Base-by-base conservation (phyloP, 2,797 vertebrate species). In the Coccyzus lansbergi region DNA sequence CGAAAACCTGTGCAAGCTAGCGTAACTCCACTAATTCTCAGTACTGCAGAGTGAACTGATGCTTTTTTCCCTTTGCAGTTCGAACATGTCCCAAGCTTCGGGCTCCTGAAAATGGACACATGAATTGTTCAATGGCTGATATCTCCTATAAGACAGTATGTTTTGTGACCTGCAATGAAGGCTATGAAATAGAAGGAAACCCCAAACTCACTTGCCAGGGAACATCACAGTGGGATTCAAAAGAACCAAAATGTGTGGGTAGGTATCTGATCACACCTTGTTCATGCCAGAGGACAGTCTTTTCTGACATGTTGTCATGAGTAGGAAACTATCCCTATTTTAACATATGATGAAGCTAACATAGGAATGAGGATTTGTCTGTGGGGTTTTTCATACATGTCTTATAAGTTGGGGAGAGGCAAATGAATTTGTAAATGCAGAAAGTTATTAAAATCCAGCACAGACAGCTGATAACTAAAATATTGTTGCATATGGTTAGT, bases 241-340 rank as follows among this genome's bases (percentile, higher is more conserved):
- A 98, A 91, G 98, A 98, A 81, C 98, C 99, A 56, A 98, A 97
- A 77, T 99, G 99, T 98, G 98, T 99, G 92, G 99, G 99, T 99
- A 98, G 97, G 99, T 98, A 96, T 95, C 68, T 65, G 6, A 17
- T 42, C 34, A 22, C 31, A 20, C 2, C 55, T 49, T 38, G 5
- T 72, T 63, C 31, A 4, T 49, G 18, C 67, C 55, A 36, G 31
- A 58, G 7, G 51, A 12, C 15, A 64, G 19, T 42, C 34, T 82
- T 90, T 86, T 56, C 58, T 72, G 31, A 64, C 4, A 2, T 58
- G 9, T 24, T 78, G 19, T 58, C 49, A 15, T 0, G 3, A 36
- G 24, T 70, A 42, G 59, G 19, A 55, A 90, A 51, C 64, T 46
- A 67, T 38, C 18, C 49, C 16, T 83, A 20, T 83, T 65, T 83